Evolutionary conservation across 2,797 vertebrate species (phyloP), one percentile per base, ranked within the genome.

Genomic region (Gobio occitaniae): DNA sequence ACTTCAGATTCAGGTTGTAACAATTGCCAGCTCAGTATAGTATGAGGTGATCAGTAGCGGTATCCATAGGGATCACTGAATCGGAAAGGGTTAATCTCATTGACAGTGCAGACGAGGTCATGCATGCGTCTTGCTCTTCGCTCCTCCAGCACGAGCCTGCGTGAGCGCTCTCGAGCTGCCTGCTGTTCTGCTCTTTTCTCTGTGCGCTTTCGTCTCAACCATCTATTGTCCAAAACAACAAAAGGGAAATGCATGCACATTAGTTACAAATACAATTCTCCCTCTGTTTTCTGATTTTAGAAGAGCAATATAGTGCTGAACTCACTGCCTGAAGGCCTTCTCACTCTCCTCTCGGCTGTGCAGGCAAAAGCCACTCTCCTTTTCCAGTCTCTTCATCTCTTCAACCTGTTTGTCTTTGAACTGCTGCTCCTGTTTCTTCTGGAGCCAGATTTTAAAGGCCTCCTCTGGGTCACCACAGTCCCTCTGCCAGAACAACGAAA

Each of bases 261-360:
- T 75, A 11, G 7, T 38, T 66, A 41, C 11, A 48, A 36, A 17
- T n/a, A 47, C 13, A 16, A 7, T 76, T 68, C 36, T 68, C 15
- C 47, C 21, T 36, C 32, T 16, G 17, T 68, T 69, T 68, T 48
- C 47, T 54, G 16, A 66, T 25, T 29, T 25, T 47, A 71, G 4
- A 70, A 44, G 36, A 56, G 17, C 76, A 77, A 70, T 19, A 1
- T 25, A 2, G 16, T 36, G 7, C 15, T 71, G 38, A 17, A 94
- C 98, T 96, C 91, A 98, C 98, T 96, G 93, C 93, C 94, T 97
- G 87, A 97, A 99, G 84, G 98, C 98, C 86, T 89, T 95, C 82
- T 99, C 97, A 0, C 96, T 95, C 86, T 98, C 97, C 81, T 96
- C 94, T 0, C 95, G 92, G 84, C 94, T 96, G 87, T 91, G 96